Evolutionary conservation across 1,140 invertebrate species (phyloP).

Genomic region (Hormaphis cornu): DNA sequence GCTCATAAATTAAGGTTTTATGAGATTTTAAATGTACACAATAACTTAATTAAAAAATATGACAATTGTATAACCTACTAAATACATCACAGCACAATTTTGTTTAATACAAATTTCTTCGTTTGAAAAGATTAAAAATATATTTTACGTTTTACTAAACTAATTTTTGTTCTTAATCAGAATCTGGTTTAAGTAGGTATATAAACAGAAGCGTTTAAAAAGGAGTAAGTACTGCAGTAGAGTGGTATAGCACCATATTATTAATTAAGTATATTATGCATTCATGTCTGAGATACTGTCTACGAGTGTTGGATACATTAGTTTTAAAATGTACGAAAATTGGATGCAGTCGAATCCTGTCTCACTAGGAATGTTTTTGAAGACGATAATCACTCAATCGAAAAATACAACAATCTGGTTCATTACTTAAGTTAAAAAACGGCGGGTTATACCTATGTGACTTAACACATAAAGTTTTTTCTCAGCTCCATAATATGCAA

Average conservation of each 20-base stretch:
- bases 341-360: too few relatives aligned
- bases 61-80: conserved; percentile 17
- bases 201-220: not conserved
- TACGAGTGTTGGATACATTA: not conserved
- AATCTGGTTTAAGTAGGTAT: not conserved
- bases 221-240: not conserved
- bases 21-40: not conserved
- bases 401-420: not conserved
- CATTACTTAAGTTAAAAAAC: not conserved
- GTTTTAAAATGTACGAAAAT: not conserved
- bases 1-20: not conserved
- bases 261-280: too few relatives aligned
- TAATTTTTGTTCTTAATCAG: not conserved
- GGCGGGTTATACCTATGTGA: not conserved
- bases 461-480: not conserved
- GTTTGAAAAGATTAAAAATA: conserved; percentile 19
- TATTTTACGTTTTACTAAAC: not conserved
- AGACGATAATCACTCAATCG: too few relatives aligned
- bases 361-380: not conserved
- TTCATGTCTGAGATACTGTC: not conserved
- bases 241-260: not conserved
- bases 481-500: not conserved
- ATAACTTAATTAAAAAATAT: not conserved
- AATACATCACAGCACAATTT: conserved; percentile 30
- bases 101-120: conserved; percentile 1